Evolutionary conservation across 2,797 vertebrate species (phyloP).

Genomic region (Lepus townsendii): DNA sequence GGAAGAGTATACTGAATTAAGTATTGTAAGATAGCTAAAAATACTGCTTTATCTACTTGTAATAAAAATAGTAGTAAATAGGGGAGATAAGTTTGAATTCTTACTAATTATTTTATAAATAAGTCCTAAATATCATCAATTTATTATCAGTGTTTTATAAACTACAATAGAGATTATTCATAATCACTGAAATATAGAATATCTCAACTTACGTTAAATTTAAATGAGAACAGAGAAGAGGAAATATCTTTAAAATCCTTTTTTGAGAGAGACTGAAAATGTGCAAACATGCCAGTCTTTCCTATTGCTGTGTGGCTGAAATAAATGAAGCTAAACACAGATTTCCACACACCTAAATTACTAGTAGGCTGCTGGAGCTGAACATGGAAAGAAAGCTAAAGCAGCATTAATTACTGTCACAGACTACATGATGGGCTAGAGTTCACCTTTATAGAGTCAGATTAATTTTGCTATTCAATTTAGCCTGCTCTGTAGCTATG

Average conservation of each 20-base stretch:
- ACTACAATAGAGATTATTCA: background rate
- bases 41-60: background rate
- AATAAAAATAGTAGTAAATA: background rate
- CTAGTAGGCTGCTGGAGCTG: slow-evolving; percentile 4
- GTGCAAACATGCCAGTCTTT: slow-evolving; percentile 73
- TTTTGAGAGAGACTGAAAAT: slow-evolving; percentile 28
- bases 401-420: slow-evolving; percentile 48
- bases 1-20: background rate
- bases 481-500: slow-evolving; percentile 60
- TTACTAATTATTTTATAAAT: background rate
- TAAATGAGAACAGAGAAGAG: slow-evolving; percentile 12
- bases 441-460: slow-evolving; percentile 70
- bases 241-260: slow-evolving; percentile 33
- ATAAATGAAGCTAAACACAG: slow-evolving; percentile 38
- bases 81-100: background rate
- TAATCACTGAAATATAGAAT: background rate
- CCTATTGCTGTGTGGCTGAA: background rate
- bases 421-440: slow-evolving; percentile 32
- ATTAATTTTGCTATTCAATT: slow-evolving; percentile 74
- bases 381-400: slow-evolving; percentile 1
- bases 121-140: background rate
- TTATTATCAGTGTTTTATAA: background rate
- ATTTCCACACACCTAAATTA: slow-evolving; percentile 9
- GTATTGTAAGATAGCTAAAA: background rate
- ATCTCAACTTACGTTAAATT: slow-evolving; percentile 16